Evolutionary conservation across 2,113 vertebrate genomes (phyloP).

Genomic region (Mesembrinibis cayennensis): DNA sequence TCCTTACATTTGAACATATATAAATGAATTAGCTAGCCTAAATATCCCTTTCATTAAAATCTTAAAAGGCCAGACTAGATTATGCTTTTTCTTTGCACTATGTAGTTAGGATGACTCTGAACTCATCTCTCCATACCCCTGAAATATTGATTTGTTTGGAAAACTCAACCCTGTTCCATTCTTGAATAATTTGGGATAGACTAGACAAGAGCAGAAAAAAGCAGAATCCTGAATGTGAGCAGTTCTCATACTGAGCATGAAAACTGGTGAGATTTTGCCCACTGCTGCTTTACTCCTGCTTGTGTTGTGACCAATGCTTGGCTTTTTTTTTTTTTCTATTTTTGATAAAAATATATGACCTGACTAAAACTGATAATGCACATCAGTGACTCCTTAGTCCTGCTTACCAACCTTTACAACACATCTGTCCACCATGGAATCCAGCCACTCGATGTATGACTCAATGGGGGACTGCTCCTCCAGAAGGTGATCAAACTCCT

Average conservation of each 20-base stretch:
- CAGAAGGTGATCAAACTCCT: slow-evolving; percentile 95
- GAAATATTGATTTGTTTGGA: not conserved
- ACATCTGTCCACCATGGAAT: slow-evolving; percentile 98
- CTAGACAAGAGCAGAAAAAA: not conserved
- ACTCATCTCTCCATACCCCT: not conserved
- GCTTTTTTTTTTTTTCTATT: not conserved
- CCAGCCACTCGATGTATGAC: slow-evolving; percentile 96
- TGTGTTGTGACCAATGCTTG: not conserved
- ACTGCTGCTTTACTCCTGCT: not conserved
- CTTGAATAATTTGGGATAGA: not conserved
- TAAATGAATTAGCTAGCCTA: not conserved
- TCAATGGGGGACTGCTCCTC: slow-evolving; percentile 98
- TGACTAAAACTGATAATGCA: not conserved
- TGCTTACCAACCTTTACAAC: slow-evolving; percentile 90
- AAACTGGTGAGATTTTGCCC: not conserved
- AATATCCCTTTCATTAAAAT: not conserved
- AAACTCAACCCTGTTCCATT: not conserved
- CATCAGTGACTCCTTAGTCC: not conserved
- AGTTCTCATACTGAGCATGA: not conserved
- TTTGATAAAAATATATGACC: not conserved
- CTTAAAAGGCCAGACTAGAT: not conserved
- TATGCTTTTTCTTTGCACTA: not conserved
- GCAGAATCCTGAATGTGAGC: not conserved
- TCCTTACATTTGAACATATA: not conserved
- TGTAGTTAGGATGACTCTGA: not conserved